phyloP scores from a whole-genome alignment of 2,797 vertebrate species.

The Sebastes reedi region DNA sequence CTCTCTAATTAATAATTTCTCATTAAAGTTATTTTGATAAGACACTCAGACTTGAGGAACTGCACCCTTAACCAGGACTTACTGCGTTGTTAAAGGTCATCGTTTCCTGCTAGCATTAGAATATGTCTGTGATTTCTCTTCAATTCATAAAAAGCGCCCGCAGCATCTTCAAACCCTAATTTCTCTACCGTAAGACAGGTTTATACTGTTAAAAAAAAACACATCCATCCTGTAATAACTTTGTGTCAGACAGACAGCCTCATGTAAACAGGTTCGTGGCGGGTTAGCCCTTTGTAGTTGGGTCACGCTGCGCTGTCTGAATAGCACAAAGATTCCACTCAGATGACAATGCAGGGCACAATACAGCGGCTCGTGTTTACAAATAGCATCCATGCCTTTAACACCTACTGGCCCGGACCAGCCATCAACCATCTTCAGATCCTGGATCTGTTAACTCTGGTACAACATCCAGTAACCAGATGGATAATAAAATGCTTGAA shows the following conservation, averaged over 20 bases:
- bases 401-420: slow-evolving; percentile 30
- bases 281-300: slow-evolving; percentile 67
- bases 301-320: slow-evolving; percentile 71
- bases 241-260: slow-evolving; percentile 58
- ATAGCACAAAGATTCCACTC: slow-evolving; percentile 74
- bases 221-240: neutral
- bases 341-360: slow-evolving; percentile 72
- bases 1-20: neutral
- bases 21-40: neutral
- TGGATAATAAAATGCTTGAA: neutral
- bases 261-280: slow-evolving; percentile 73
- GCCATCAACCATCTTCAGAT: slow-evolving; percentile 45
- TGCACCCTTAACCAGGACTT: neutral
- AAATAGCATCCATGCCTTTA: slow-evolving; percentile 67
- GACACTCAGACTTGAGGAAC: neutral
- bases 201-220: neutral
- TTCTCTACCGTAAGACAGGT: neutral
- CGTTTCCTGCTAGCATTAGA: neutral
- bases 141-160: neutral
- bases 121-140: neutral
- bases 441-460: neutral
- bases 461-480: neutral
- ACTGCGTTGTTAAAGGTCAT: neutral
- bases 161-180: neutral
- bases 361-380: slow-evolving; percentile 72